Base-by-base conservation (phyloP, 1,140 invertebrate species). In the Drosophila repleta region DNA sequence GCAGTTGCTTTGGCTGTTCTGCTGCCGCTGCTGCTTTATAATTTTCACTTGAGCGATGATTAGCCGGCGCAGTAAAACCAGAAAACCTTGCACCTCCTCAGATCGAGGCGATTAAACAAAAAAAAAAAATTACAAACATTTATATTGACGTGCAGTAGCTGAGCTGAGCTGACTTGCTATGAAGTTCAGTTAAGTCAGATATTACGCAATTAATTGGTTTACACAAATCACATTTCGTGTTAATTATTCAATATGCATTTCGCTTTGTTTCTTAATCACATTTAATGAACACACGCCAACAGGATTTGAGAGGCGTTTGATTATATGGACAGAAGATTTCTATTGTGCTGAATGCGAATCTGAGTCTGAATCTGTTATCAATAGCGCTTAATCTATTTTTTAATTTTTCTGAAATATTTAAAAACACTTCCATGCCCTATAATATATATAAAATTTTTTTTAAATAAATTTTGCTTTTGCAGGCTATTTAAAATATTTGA, bases 61-160 rank as follows among this genome's bases (percentile, higher is more conserved):
- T 45, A 45, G 37, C n/a, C 32, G 24, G 17, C 26, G 17, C 26
- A 7, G 56, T 43, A 45, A 18, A 45, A 48, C 52, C 52, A 57
- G 52, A 57, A 65, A 65, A 45, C 52, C 53, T 65, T 65, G 63
- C 43, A 48, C 29, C 32, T 46, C 18, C 26, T 35, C 8, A 64
- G 49, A 35, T 64, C 6, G 7, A 37, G 29, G 26, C 10, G 29
- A 65, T 65, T 48, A 45, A 29, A 29, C 17, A 37, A 15, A 18
- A 10, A 5, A 52, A 21, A 29, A 45, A 32, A 26, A 39, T 10
- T 6, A 3, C 11, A 52, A 24, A 11, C 35, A 26, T 21, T 24
- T 11, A n/a, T 5, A 41, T 17, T 17, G 53, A 39, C 35, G 24
- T 15, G 52, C 35, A 13, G 11, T 20, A 15, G 53, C 17, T 15